Conservation (phyloP, 2,888 invertebrate genomes). For the Sinhomidia bicolor region DNA sequence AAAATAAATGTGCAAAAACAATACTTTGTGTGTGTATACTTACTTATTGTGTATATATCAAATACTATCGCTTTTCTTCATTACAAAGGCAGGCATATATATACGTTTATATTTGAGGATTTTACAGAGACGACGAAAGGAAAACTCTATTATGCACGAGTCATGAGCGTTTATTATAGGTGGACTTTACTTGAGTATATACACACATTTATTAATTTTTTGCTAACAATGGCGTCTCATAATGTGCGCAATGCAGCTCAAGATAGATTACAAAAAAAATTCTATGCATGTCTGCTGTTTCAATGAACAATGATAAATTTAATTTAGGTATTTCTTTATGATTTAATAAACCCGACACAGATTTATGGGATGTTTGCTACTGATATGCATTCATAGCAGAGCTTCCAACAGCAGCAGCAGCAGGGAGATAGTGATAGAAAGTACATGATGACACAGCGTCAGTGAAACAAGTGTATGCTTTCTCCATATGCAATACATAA, state of each 20-base stretch:
- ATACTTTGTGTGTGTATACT: background rate
- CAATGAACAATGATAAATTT: constrained; percentile 31
- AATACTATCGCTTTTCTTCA: background rate
- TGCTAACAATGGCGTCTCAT: background rate
- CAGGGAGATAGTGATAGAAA: background rate
- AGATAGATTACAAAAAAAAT: constrained; percentile 9
- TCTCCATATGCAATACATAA: background rate
- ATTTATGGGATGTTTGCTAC: constrained; percentile 29
- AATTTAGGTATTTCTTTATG: constrained; percentile 29
- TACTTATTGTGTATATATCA: too few species aligned
- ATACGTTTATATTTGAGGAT: background rate
- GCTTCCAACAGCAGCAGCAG: background rate
- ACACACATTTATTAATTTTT: background rate
- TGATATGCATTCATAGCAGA: background rate
- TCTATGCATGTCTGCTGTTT: constrained; percentile 13
- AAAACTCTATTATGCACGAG: background rate
- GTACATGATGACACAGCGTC: background rate
- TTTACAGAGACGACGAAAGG: too few species aligned
- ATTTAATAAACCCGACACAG: constrained; percentile 42
- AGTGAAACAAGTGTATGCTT: too few species aligned
- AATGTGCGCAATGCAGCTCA: constrained; percentile 10
- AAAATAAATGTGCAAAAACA: constrained; percentile 4
- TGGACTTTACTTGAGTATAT: background rate
- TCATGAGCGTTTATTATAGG: too few species aligned
- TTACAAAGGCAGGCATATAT: background rate